Base-by-base conservation (phyloP, 1,140 invertebrate species). In the Artemia franciscana region DNA sequence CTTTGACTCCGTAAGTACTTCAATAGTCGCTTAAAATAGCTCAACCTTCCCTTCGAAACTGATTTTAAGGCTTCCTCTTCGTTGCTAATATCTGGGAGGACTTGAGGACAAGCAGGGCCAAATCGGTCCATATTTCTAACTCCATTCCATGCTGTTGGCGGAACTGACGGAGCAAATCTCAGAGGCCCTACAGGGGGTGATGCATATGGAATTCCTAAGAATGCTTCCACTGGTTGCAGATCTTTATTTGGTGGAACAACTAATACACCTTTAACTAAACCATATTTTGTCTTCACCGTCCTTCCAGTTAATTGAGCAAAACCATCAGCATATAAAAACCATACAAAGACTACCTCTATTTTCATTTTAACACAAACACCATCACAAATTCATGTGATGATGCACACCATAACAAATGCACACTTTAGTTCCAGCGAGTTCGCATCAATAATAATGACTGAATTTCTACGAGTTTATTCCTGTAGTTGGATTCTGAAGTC, bases 1-100 rank as follows among this genome's bases (percentile, higher is more conserved):
- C 80, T 86, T 73, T 93, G 85, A 66, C 88, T 81, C 59, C 74
- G 76, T 24, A 94, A 74, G 68, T 81, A 82, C 0, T 83, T 81
- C 59, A 84, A 70, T n/a, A 89, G 72, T 60, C 78, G 76, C 64
- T 78, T 76, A 62, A 88, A 74, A 67, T 86, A 83, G 62, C 81
- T 78, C 66, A 81, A 80, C 30, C 85, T 75, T 7, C 79, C 81
- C 9, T 78, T 74, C 2, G 82, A 67, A 66, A 71, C 70, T 39
- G 57, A 62, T 26, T 62, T 62, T 24, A 72, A 60, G 12, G 69
- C 68, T 27, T 71, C 70, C 7, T 66, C 67, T 59, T 70, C 67
- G 64, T 73, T 72, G n/a, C 69, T 67, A 18, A 73, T 68, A 57
- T 74, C 69, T 3, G 72, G 68, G 4, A 69, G 66, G 12, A 60